Evolutionary conservation across 2,113 vertebrate genomes (phyloP).

Genomic region (Burhinus bistriatus): DNA sequence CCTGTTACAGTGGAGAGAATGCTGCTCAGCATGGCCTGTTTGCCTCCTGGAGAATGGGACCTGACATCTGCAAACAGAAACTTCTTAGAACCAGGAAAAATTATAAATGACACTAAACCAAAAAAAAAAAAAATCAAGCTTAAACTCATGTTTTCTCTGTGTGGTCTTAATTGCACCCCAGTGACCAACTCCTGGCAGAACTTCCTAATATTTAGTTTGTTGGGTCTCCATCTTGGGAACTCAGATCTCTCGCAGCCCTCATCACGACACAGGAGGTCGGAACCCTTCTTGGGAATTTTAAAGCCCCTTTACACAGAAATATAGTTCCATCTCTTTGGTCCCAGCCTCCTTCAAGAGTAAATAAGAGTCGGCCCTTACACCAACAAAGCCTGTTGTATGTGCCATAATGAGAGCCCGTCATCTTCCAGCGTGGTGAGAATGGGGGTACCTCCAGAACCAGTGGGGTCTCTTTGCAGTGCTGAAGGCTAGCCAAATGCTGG

Average conservation of each 20-base stretch:
- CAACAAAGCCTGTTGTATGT: not conserved
- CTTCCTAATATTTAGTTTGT: not conserved
- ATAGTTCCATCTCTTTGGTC: not conserved
- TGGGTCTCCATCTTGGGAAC: not conserved
- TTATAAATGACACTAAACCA: not conserved
- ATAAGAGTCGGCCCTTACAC: not conserved
- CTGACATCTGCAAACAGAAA: not conserved
- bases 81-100: not conserved
- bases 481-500: not conserved
- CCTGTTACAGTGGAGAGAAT: not conserved
- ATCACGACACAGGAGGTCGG: rapidly evolving
- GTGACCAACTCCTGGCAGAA: not conserved
- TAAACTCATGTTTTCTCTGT: not conserved
- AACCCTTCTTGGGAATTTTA: not conserved
- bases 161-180: not conserved
- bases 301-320: not conserved
- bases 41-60: not conserved
- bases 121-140: not conserved
- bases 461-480: not conserved
- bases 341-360: not conserved
- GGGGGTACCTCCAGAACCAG: not conserved
- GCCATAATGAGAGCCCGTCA: not conserved
- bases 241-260: not conserved
- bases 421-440: not conserved
- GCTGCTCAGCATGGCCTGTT: rapidly evolving